Conservation (phyloP, 2,797 vertebrate species). For the Syngnathus rostellatus region DNA sequence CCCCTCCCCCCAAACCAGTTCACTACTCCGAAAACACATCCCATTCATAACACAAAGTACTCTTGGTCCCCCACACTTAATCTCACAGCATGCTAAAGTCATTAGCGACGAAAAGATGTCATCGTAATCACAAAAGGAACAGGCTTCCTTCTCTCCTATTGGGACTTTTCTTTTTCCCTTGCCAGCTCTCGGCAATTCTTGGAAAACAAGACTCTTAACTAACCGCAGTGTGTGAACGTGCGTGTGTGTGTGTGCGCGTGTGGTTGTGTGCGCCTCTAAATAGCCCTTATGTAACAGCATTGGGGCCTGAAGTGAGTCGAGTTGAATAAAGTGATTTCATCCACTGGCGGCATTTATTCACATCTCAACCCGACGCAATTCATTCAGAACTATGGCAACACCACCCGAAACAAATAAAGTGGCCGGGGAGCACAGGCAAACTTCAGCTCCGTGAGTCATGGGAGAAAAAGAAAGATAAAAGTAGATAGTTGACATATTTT, state of each 20-base stretch:
- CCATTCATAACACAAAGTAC: not conserved
- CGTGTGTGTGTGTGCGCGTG: constrained; percentile 3
- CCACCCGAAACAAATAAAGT: not conserved
- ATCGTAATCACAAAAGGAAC: not conserved
- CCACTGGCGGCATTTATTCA: not conserved
- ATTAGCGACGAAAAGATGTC: not conserved
- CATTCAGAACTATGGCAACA: no score
- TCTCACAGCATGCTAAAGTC: not conserved
- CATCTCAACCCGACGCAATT: no score
- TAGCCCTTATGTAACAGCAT: constrained; percentile 50
- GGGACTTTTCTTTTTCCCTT: constrained; percentile 6
- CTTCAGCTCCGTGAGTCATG: not conserved
- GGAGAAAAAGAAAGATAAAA: not conserved
- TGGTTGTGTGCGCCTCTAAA: constrained; percentile 21
- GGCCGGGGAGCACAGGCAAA: not conserved
- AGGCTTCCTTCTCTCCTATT: not conserved
- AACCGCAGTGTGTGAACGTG: constrained; percentile 6
- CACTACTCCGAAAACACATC: not conserved
- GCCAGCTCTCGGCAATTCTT: constrained; percentile 12
- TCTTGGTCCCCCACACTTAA: not conserved
- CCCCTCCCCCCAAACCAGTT: not conserved
- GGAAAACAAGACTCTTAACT: constrained; percentile 29
- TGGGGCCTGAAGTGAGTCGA: constrained; percentile 24
- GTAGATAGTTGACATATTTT: not conserved
- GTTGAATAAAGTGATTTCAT: constrained; percentile 22